Evolutionary conservation across 2,888 invertebrate species (phyloP).

Genomic region (Nudaria mundana): DNA sequence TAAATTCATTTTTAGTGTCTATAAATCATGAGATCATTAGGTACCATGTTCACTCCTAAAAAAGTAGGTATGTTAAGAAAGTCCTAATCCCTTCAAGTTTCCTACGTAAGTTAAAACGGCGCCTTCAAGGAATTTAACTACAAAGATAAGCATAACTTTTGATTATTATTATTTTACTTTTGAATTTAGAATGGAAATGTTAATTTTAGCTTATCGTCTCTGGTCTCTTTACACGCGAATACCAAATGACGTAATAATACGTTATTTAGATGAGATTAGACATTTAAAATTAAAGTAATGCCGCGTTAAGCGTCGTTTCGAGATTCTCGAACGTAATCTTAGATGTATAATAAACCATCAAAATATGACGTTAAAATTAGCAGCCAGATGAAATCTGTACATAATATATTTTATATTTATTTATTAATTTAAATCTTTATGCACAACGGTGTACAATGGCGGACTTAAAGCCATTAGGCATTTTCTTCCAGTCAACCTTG

Average conservation of each 20-base stretch:
- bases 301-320: slow-evolving; percentile 20
- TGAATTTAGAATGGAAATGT: slow-evolving; percentile 31
- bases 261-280: slow-evolving; percentile 48
- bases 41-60: no score
- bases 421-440: no score
- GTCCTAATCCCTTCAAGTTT: background rate
- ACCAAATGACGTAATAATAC: slow-evolving; percentile 45
- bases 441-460: no score
- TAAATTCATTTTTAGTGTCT: no score
- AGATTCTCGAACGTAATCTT: slow-evolving; percentile 25
- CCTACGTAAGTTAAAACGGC: slow-evolving; percentile 7
- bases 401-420: no score
- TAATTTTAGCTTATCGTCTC: slow-evolving; percentile 49
- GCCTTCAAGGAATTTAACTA: slow-evolving; percentile 15
- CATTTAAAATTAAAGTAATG: slow-evolving; percentile 26
- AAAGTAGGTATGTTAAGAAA: background rate
- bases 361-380: no score
- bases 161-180: slow-evolving; percentile 36
- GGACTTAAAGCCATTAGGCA: no score
- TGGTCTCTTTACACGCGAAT: slow-evolving; percentile 44
- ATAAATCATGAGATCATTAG: slow-evolving; percentile 10
- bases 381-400: no score
- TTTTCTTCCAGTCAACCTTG: no score
- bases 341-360: no score
- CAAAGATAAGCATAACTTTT: slow-evolving; percentile 30